Percentiles rank a stretch among this genome's conserved stretches.
Conservation (phyloP, 2,797 vertebrate species). For the Oophaga sylvatica region DNA sequence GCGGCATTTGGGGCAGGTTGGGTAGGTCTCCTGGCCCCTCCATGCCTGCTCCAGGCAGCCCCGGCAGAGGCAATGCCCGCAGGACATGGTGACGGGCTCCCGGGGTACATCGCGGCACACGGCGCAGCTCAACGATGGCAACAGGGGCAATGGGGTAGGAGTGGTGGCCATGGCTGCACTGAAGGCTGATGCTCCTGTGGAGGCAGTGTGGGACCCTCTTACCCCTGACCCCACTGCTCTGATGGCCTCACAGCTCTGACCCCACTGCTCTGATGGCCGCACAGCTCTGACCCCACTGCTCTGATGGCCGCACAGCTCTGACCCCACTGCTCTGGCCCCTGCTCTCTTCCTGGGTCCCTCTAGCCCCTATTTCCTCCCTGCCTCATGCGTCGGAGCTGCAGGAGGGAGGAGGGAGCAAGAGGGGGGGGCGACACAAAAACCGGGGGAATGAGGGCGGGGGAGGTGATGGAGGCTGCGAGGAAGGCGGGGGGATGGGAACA, state of each 20-base stretch:
- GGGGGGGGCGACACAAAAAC: slow-evolving; percentile 23
- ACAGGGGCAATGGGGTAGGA: slow-evolving; percentile 46
- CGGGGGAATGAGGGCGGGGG: slow-evolving; percentile 24
- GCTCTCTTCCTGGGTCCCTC: slow-evolving; percentile 46
- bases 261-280: too few species aligned
- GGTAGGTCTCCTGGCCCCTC: slow-evolving; percentile 54
- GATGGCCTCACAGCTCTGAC: too few species aligned
- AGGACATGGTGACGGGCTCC: slow-evolving; percentile 52
- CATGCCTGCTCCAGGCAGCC: slow-evolving; percentile 54
- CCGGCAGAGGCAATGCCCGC: slow-evolving; percentile 53
- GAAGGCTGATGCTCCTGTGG: not conserved
- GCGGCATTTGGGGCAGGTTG: slow-evolving; percentile 55
- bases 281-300: not conserved
- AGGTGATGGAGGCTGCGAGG: not conserved
- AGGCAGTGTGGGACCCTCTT: not conserved
- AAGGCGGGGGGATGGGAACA: slow-evolving; percentile 28
- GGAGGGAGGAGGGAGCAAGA: slow-evolving; percentile 25
- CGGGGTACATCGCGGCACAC: slow-evolving; percentile 55
- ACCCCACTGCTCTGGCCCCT: slow-evolving; percentile 37
- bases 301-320: slow-evolving; percentile 11
- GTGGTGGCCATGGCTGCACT: slow-evolving; percentile 37
- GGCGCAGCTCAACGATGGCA: slow-evolving; percentile 50
- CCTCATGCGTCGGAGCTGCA: slow-evolving; percentile 52
- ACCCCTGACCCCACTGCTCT: not conserved
- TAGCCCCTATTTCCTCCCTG: slow-evolving; percentile 38